Evolutionary conservation across 2,113 vertebrate species (phyloP).

Genomic region (Aptenodytes patagonicus): DNA sequence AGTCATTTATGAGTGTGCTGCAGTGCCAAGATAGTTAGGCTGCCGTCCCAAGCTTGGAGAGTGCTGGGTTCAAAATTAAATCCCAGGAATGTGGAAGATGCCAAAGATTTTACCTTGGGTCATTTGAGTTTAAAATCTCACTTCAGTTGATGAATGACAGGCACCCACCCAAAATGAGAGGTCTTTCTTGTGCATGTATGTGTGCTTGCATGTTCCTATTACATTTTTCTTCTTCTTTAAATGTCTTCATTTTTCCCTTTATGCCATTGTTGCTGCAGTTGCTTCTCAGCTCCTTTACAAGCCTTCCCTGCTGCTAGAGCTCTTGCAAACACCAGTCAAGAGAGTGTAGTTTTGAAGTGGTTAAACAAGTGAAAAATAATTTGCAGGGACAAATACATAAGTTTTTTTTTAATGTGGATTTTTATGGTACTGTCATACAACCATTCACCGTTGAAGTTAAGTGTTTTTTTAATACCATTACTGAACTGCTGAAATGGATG

Average conservation of each 20-base stretch:
- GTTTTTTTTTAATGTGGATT: conserved; percentile 80
- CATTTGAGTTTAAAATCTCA: conserved; percentile 70
- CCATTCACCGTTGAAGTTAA: conserved; percentile 85
- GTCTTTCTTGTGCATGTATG: neutral
- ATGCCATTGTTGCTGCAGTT: neutral
- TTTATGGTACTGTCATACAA: conserved; percentile 85
- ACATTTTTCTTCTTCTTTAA: neutral
- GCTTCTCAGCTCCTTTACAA: neutral
- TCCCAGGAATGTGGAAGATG: conserved; percentile 66
- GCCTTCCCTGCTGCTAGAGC: conserved; percentile 7
- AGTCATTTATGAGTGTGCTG: conserved; percentile 74
- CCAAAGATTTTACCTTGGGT: conserved; percentile 70
- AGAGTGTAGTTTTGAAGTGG: conserved; percentile 74
- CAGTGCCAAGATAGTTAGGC: conserved; percentile 81
- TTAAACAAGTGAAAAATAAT: conserved; percentile 81
- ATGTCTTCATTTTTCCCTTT: neutral
- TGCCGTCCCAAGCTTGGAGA: conserved; percentile 74
- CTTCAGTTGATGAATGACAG: conserved; percentile 64
- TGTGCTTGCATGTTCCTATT: neutral
- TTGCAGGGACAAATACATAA: conserved; percentile 80
- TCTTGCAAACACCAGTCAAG: conserved; percentile 29
- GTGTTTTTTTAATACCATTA: conserved; percentile 90
- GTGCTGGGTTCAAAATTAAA: conserved; percentile 74
- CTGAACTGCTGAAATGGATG: conserved; percentile 83
- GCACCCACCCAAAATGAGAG: conserved; percentile 35